Base-by-base conservation (phyloP, 2,888 invertebrate genomes). In the Acleris emargana region DNA sequence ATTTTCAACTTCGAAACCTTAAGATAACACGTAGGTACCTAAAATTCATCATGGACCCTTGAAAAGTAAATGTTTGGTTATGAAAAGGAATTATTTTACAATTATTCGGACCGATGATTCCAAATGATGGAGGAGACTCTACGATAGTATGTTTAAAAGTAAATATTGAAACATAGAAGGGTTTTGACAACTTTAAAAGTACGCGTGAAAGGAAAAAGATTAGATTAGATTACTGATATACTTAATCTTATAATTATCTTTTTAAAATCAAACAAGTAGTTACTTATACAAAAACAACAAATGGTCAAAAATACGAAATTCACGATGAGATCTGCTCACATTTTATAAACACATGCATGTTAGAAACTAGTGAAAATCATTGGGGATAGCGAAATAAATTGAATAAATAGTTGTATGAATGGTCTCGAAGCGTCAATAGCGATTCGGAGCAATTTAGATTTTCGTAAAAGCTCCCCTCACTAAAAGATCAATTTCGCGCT, bases 401-500 rank as follows among this genome's bases (percentile, higher is more conserved):
- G 6, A 28, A 5, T 18, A 25, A 47, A 43, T 51, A 52, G 60
- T 52, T 51, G 32, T 18, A 45, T 43, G 60, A 61, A 51, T 52
- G 5, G 50, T 43, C 22, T 38, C 50, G 42, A 79, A 84, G 86
- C 87, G 87, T 86, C 88, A 87, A 87, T 88, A 84, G 83, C 78
- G 80, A 78, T 80, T 78, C 82, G 84, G 80, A 84, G 84, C 84
- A 86, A 88, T 88, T 87, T 88, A 86, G 88, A 87, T 88, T 88
- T 87, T 86, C 86, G 82, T 84, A 84, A 84, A 83, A 80, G 84
- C 70, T 77, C 85, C 85, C 88, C 87, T 86, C 82, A 87, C 88
- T 89, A 88, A 90, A 88, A 92, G 91, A 91, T 91, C 90, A 92
- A 92, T 92, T 92, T 92, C 91, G 86, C 91, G 91, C 89, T 88